Evolutionary conservation across 1,140 invertebrate genomes (phyloP), one percentile per base, ranked within the genome.

Genomic region (Heliothis subflexa): DNA sequence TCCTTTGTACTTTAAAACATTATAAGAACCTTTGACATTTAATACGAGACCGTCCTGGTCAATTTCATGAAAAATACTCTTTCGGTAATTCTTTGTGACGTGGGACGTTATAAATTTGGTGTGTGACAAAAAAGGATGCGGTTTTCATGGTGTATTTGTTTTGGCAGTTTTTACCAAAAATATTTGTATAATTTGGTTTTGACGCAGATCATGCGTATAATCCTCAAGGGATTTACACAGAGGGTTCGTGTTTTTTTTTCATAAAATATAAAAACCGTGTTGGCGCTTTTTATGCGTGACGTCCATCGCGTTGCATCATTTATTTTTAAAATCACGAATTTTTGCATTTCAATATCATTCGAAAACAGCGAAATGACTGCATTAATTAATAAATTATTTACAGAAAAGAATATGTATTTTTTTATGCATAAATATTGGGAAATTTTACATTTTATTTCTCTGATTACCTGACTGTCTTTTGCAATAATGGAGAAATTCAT

Each of bases 11-110:
- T 33, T 64, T 16, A 14, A 11, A 45, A 47, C 61, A 14, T 13
- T 57, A 21, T 57, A 25, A 57, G 10, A 57, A 64, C 61, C 61
- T 64, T 64, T 64, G 61, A 64, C 16, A 64, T 64, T 64, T 45
- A 33, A 64, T 64, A 64, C 16, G 61, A 64, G 40, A 61, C 25
- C 13, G 5, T 7, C 28, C 28, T 13, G 59, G 13, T 14, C 13
- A 4, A 11, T 33, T 61, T 33, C 11, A n/a, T 61, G 13, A 28
- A 62, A 61, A 61, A 61, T 61, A 14, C 11, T 61, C 52, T 54
- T n/a, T 54, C 9, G 5, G 33, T 40, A 40, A 40, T 40, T 40
- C 33, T 55, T 21, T 55, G 18, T 55, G n/a, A 9, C 16, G n/a
- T 55, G 7, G 7, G 3, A 55, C 10, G 52, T 10, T 16, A 55